Base-by-base conservation (phyloP, 2,113 vertebrate genomes). In the Balaeniceps rex region DNA sequence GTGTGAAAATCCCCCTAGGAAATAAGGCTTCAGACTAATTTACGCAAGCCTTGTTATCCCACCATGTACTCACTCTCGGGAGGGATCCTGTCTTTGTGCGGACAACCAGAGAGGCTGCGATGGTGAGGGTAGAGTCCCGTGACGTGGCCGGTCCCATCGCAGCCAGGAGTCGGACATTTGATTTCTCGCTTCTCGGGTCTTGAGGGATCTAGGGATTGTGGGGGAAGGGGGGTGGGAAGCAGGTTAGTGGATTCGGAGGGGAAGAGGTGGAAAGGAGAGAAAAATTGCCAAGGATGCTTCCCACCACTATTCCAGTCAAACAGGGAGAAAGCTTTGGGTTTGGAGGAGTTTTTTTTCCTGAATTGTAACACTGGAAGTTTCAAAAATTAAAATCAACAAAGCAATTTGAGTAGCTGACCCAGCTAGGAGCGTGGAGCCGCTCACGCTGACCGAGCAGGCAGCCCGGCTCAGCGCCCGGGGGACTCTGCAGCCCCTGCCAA, bases 71-170 rank as follows among this genome's bases (percentile, higher is more conserved):
- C 98, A 99, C 99, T 99, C 98, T 99, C 99, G 1, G 99, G 99
- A 89, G 99, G 99, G 93, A 99, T 99, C 97, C 99, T 98, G 98
- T 99, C 99, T 96, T 99, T 99, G 98, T 99, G 99, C 31, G 99
- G 99, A 94, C 99, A 99, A 34, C 99, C 99, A 6, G 99, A 99
- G 96, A 99, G 98, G 98, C 99, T 99, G 96, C 99, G 99, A 52
- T 99, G 99, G 97, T 99, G 99, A 47, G 99, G 99, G 97, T 99
- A 99, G 40, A 99, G 98, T 26, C 99, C 99, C 0, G 99, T 99
- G 90, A 99, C 99, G 1, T 99, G 99, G 49, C 99, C 99, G 0
- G 99, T 99, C 76, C 99, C 99, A 69, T 99, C 99, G 7, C 99
- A 99, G 44, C 99, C 99, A 2, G 99, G 99, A 18, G 99, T 99